Conservation (phyloP, 1,140 invertebrate species). For the Meloidogyne exigua region DNA sequence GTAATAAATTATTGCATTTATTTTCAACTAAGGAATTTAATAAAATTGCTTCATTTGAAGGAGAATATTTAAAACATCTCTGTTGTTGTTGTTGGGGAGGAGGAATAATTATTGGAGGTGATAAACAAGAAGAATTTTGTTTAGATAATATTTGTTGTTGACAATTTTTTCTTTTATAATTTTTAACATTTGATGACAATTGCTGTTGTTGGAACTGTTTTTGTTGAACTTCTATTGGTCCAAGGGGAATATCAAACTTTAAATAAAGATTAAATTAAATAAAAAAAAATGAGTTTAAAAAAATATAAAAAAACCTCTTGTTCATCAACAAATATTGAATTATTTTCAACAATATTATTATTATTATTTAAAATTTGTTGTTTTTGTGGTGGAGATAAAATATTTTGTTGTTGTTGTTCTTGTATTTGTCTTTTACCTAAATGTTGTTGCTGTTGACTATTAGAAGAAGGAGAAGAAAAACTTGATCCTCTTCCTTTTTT, state of each 20-base stretch:
- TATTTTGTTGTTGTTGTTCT: background rate
- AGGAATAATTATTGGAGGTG: constrained; percentile 4
- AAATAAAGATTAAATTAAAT: no score
- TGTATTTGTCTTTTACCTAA: background rate
- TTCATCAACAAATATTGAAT: background rate
- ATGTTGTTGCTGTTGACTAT: background rate
- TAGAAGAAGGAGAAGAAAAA: background rate
- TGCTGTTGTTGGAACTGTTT: no score
- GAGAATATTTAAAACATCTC: background rate
- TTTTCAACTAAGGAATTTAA: constrained; percentile 1
- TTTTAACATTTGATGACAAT: no score
- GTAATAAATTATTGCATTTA: background rate
- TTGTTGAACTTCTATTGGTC: background rate
- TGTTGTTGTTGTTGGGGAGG: background rate
- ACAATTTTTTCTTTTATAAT: background rate
- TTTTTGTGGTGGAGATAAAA: background rate
- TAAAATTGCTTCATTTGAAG: background rate
- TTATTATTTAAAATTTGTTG: background rate
- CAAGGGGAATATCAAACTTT: background rate
- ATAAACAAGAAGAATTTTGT: background rate
- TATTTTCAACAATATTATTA: background rate
- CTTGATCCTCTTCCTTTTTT: background rate
- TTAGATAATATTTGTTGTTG: background rate
- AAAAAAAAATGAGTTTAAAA: background rate
- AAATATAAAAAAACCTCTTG: background rate